Conservation (phyloP, 2,888 invertebrate species). For the Scelioninae gen. 2 region DNA sequence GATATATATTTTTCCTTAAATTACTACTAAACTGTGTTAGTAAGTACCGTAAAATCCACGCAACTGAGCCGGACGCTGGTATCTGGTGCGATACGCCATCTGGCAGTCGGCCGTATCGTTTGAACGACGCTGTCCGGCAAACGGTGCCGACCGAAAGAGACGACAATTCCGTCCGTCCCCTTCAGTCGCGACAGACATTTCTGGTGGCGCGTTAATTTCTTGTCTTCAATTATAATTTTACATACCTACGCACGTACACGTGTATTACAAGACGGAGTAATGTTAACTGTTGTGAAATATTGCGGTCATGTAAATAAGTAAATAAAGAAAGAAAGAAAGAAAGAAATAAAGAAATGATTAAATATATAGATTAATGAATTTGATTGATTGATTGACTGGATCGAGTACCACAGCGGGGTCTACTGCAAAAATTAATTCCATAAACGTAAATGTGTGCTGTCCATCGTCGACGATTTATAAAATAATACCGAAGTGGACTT, state of each 20-base stretch:
- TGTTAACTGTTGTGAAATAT: constrained; percentile 54
- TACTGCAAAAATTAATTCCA: constrained; percentile 35
- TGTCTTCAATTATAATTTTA: constrained; percentile 18
- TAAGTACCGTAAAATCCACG: constrained; percentile 3
- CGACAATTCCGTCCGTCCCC: neutral
- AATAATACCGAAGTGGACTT: constrained; percentile 15
- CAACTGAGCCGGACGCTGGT: too few relatives aligned
- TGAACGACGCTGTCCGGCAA: neutral
- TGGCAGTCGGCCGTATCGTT: too few relatives aligned
- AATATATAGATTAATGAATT: constrained; percentile 10
- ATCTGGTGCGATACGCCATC: too few relatives aligned
- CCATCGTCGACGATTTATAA: constrained; percentile 10
- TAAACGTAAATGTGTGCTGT: constrained; percentile 9
- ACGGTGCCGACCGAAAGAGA: neutral
- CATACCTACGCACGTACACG: constrained; percentile 15
- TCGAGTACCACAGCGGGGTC: neutral
- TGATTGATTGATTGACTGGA: too few relatives aligned
- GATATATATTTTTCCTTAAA: constrained; percentile 50
- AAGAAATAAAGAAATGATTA: constrained; percentile 11
- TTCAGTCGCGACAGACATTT: constrained; percentile 9
- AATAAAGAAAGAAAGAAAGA: constrained; percentile 4
- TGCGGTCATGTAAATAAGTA: constrained; percentile 51
- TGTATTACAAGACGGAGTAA: constrained; percentile 15
- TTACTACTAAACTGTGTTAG: constrained; percentile 8
- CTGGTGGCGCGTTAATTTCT: constrained; percentile 21